Base-by-base conservation (phyloP, 2,113 vertebrate species). In the Pimephales promelas region DNA sequence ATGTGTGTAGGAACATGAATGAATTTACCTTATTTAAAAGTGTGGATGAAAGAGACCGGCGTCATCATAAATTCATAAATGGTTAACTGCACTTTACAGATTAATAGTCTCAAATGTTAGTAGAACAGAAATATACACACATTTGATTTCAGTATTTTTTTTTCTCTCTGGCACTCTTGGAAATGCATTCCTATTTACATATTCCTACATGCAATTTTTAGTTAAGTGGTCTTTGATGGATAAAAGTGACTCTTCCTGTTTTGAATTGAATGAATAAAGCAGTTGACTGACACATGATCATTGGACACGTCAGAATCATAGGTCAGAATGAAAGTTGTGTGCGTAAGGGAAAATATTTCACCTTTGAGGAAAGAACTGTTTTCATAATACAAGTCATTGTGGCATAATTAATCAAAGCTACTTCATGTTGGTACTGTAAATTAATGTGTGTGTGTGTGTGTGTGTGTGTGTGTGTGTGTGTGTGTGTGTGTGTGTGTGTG, bases 231-330 rank as follows among this genome's bases (percentile, higher is more conserved):
- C 2, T 71, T 71, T 71, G 11, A 45, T 61, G 59, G 59, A 79
- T 71, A 22, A 18, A 79, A 28, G 82, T 79, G 82, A 82, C 26
- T 2, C 22, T 59, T 36, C 24, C 77, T 75, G 49, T 75, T 83
- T 80, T 54, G 40, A 79, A 43, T 18, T 59, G 2, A 59, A 31
- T 2, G 10, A 34, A 83, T 64, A 52, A 14, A 52, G 2, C 43
- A 83, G 22, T 40, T 62, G 34, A 59, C 75, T 77, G 52, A 10
- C 75, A 59, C 24, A 43, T 43, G 54, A 77, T 45, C 9, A 10
- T 4, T 1, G 3, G 64, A 47, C n/a, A 34, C 56, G 40, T 40
- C 31, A 57, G 20, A n/a, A n/a, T n/a, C n/a, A n/a, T n/a, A n/a
- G n/a, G 40, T 40, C 31, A 57, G 20, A n/a, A n/a, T n/a, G 31